Conservation (phyloP, 2,113 vertebrate species). For the Rhodinocichla rosea region DNA sequence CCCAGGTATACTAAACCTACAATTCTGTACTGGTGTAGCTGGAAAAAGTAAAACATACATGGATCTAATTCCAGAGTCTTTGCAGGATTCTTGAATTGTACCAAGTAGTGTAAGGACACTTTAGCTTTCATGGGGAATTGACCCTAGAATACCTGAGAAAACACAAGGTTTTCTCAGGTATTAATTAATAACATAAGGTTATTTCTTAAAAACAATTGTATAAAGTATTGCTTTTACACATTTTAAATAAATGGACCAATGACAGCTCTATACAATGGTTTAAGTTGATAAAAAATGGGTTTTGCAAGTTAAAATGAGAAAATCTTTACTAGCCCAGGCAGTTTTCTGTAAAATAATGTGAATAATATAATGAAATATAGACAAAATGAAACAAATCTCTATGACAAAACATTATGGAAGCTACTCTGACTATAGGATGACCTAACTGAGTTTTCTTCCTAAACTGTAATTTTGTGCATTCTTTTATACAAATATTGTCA, state of each 20-base stretch:
- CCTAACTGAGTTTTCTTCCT: not conserved
- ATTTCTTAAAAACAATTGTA: not conserved
- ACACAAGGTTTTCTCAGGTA: not conserved
- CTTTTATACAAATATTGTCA: not conserved
- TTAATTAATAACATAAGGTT: not conserved
- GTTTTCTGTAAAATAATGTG: not conserved
- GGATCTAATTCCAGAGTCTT: not conserved
- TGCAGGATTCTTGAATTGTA: not conserved
- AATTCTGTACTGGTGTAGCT: not conserved
- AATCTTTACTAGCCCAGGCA: not conserved
- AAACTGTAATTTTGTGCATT: not conserved
- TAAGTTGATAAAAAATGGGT: not conserved
- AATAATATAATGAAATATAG: not conserved
- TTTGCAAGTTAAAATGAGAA: not conserved
- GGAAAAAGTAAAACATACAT: not conserved
- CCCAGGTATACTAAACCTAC: not conserved
- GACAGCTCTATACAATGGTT: not conserved
- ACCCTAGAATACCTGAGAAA: not conserved
- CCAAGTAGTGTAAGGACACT: not conserved
- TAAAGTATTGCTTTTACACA: not conserved
- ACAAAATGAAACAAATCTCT: not conserved
- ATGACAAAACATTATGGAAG: not conserved
- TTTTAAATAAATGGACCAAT: not conserved
- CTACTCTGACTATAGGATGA: not conserved
- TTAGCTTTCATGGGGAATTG: rapidly evolving